Conservation (phyloP, 2,113 vertebrate species). For the Agelaius phoeniceus region DNA sequence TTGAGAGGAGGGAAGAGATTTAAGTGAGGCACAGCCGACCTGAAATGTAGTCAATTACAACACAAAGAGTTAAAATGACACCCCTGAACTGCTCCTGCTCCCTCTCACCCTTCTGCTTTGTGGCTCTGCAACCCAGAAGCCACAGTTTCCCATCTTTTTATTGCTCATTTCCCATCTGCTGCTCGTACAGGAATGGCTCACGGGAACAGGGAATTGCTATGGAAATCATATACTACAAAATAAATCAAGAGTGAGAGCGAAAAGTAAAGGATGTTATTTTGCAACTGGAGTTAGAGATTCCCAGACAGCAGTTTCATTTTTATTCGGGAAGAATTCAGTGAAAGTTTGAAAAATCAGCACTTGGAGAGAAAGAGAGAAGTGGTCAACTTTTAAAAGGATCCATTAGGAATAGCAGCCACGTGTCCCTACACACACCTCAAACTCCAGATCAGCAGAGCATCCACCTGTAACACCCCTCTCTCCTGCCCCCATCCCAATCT, state of each 20-base stretch:
- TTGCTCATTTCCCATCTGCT: neutral
- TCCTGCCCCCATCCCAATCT: neutral
- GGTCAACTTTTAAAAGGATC: neutral
- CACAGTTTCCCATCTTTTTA: neutral
- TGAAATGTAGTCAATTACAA: conserved; percentile 63
- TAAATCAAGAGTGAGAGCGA: neutral
- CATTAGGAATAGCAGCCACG: accelerated
- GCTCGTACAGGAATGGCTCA: neutral
- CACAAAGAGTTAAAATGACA: conserved; percentile 57
- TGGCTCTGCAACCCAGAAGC: neutral
- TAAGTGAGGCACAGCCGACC: neutral
- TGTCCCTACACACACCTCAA: neutral
- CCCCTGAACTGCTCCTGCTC: conserved; percentile 3
- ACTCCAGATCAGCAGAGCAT: neutral
- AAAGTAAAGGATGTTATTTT: neutral
- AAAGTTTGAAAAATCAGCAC: neutral
- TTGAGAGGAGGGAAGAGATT: conserved; percentile 22
- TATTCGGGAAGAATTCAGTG: neutral
- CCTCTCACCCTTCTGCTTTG: neutral
- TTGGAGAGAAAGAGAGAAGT: neutral
- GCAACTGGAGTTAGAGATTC: neutral
- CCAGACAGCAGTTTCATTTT: neutral
- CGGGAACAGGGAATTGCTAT: neutral
- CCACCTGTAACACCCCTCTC: accelerated
- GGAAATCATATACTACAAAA: neutral